phyloP scores from a whole-genome alignment of 2,888 invertebrate species.

The Epiblema foenella region DNA sequence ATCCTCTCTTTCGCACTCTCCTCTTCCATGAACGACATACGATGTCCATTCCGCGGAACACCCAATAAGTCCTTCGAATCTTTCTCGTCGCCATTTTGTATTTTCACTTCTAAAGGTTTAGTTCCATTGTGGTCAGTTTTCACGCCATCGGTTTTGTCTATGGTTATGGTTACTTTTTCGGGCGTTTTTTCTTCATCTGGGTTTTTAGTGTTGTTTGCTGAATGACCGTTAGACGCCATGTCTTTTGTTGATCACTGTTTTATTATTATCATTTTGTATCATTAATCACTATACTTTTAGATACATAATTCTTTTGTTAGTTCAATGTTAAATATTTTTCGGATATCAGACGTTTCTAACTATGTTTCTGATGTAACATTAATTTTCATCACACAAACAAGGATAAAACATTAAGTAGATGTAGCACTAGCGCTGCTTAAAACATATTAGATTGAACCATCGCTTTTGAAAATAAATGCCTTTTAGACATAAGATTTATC shows the following conservation, averaged over 20 bases:
- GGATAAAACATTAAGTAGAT: neutral
- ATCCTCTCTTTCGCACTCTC: slow-evolving; percentile 87
- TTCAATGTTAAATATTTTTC: neutral
- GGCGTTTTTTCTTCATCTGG: slow-evolving; percentile 18
- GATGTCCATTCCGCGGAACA: slow-evolving; percentile 62
- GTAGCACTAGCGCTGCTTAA: neutral
- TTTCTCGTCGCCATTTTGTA: slow-evolving; percentile 35
- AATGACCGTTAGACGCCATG: slow-evolving; percentile 34
- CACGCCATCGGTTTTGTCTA: slow-evolving; percentile 40
- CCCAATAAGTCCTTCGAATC: slow-evolving; percentile 55
- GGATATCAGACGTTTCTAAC: neutral
- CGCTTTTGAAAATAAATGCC: neutral
- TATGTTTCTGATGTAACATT: too few species aligned
- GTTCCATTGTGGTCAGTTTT: slow-evolving; percentile 40
- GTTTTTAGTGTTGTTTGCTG: slow-evolving; percentile 2
- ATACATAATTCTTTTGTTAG: neutral
- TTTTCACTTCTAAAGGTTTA: slow-evolving; percentile 38
- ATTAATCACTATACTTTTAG: neutral
- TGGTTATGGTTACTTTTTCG: slow-evolving; percentile 43
- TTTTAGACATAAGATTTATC: neutral
- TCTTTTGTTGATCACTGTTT: slow-evolving; percentile 27
- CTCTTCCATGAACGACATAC: slow-evolving; percentile 89
- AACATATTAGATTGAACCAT: too few species aligned
- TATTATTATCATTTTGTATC: slow-evolving; percentile 23
- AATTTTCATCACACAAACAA: neutral